These are phyloP conservation scores for Campylorhamphus procurvoides DNA, from an alignment of 2,113 vertebrate species.

Conservation along the genomic window DNA sequence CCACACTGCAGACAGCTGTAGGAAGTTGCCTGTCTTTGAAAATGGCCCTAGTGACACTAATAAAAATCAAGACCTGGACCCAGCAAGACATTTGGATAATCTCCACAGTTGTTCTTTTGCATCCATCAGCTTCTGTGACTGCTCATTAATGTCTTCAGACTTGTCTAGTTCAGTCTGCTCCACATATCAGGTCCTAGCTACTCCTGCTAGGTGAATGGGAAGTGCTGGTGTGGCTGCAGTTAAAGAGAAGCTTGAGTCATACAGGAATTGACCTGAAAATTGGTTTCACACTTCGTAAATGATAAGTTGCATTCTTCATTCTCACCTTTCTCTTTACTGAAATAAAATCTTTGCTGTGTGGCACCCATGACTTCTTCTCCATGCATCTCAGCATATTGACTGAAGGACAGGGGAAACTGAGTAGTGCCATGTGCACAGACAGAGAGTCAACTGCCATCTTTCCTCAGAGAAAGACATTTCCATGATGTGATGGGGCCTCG, in stretches of 20 bases:
- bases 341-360: not conserved
- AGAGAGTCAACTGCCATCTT: not conserved
- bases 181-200: not conserved
- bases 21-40: not conserved
- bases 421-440: not conserved
- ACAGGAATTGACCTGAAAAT: not conserved
- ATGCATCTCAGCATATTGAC: not conserved
- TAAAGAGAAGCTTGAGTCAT: not conserved
- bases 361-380: not conserved
- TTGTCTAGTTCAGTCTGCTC: not conserved
- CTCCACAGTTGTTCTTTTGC: not conserved
- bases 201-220: not conserved
- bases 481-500: not conserved
- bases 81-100: not conserved
- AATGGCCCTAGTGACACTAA: not conserved
- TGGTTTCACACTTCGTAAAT: not conserved
- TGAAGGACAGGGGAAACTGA: rapidly evolving
- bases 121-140: not conserved
- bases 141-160: not conserved
- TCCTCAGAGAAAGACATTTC: not conserved
- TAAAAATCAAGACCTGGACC: not conserved
- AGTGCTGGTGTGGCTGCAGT: not conserved
- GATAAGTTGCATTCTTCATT: not conserved
- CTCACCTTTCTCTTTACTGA: not conserved
- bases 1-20: not conserved